Evolutionary conservation across 2,797 vertebrate species (phyloP).

Genomic region (Octomys mimax): DNA sequence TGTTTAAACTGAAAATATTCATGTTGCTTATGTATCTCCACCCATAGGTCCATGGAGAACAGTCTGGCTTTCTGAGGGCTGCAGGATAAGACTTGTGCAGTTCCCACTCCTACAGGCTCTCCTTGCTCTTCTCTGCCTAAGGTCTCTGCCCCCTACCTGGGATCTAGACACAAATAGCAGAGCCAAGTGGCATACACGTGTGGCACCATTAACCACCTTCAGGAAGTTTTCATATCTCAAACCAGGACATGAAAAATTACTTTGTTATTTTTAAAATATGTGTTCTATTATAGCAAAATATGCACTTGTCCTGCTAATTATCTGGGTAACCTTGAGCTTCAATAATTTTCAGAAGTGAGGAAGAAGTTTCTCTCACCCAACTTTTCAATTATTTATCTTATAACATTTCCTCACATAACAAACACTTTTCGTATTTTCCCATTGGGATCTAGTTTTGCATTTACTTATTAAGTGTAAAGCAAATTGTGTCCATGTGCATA

Average conservation of each 20-base stretch:
- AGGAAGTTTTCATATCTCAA: not conserved
- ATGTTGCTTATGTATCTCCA: not conserved
- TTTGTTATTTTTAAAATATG: constrained; percentile 12
- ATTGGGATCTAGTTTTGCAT: not conserved
- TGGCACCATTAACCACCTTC: not conserved
- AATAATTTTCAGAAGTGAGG: not conserved
- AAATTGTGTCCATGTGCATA: not conserved
- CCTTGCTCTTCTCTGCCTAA: rapidly evolving
- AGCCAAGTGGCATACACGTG: not conserved
- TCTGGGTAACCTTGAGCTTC: not conserved
- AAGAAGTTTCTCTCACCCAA: not conserved
- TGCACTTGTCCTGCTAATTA: not conserved
- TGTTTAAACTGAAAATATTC: not conserved
- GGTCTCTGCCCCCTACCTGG: not conserved
- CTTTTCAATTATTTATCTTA: not conserved
- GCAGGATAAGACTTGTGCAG: not conserved
- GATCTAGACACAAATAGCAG: not conserved
- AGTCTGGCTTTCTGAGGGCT: not conserved
- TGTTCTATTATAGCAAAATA: not conserved
- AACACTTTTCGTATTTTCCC: not conserved
- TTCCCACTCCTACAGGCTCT: not conserved
- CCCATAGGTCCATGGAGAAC: not conserved
- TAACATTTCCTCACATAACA: not conserved
- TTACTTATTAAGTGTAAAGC: constrained; percentile 3
- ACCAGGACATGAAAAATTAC: not conserved